phyloP scores from a whole-genome alignment of 2,797 vertebrate species.

The Ispidina lecontei region DNA sequence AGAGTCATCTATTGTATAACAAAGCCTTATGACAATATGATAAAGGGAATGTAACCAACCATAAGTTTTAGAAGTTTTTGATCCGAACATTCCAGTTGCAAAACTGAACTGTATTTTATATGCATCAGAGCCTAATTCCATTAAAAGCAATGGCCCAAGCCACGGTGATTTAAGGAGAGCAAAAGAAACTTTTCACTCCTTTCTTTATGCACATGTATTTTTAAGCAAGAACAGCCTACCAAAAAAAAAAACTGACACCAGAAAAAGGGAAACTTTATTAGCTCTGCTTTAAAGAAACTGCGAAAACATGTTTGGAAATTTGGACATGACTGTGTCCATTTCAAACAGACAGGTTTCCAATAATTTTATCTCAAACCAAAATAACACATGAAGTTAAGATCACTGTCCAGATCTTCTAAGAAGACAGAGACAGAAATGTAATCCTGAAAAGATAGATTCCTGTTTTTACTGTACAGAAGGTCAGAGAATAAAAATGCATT shows the following conservation, averaged over 20 bases:
- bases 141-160: constrained; percentile 23
- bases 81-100: neutral
- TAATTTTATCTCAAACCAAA: neutral
- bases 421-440: neutral
- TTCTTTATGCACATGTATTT: constrained; percentile 2
- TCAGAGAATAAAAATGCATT: neutral
- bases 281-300: neutral
- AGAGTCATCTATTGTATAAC: neutral
- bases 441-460: neutral
- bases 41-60: neutral
- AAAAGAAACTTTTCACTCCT: neutral
- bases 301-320: neutral
- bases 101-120: constrained; percentile 17
- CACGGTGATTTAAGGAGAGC: neutral
- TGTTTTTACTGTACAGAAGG: neutral
- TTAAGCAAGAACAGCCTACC: constrained; percentile 2
- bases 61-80: neutral
- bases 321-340: neutral
- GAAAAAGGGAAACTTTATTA: neutral
- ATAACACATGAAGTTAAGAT: neutral
- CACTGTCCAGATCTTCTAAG: neutral
- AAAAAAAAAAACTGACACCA: constrained; percentile 22
- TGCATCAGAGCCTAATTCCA: constrained; percentile 55
- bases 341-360: neutral
- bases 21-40: neutral